These are phyloP conservation scores for Netelia fuscicornis DNA, from an alignment of 2,888 invertebrate species.

Conservation along the genomic window DNA sequence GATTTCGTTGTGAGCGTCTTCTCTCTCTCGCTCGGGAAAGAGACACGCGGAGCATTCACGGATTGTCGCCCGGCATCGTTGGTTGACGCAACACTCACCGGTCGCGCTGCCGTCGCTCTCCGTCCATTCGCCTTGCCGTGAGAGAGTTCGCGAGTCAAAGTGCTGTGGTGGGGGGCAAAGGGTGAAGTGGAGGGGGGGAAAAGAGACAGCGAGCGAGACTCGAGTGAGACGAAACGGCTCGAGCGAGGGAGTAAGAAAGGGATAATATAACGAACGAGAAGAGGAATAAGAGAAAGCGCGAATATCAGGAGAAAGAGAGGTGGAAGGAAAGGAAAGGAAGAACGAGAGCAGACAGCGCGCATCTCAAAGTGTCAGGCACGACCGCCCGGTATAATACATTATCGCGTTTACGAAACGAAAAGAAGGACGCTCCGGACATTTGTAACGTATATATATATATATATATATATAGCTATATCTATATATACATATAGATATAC, in stretches of 20 bases:
- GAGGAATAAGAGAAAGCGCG: constrained; percentile 7
- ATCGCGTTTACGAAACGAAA: constrained; percentile 57
- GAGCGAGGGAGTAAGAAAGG: constrained; percentile 28
- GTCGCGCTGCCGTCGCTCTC: background rate
- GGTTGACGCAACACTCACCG: background rate
- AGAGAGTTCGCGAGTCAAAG: background rate
- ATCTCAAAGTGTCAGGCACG: constrained; percentile 62
- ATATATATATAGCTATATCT: background rate
- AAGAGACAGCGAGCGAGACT: background rate
- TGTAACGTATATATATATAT: constrained; percentile 21
- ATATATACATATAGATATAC: constrained; percentile 2
- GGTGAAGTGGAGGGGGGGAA: too few species aligned
- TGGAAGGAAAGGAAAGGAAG: constrained; percentile 34
- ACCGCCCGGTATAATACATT: constrained; percentile 56
- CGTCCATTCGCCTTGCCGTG: background rate
- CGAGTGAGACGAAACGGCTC: background rate
- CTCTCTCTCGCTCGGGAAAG: constrained; percentile 10
- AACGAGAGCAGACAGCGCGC: constrained; percentile 13
- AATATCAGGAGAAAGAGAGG: constrained; percentile 41
- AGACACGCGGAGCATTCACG: background rate
- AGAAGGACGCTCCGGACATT: constrained; percentile 21
- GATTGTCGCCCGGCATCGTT: background rate
- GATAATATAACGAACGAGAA: background rate
- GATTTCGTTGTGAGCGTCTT: background rate
- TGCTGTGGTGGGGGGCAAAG: too few species aligned